Percentiles rank a stretch among this genome's conserved stretches.
phyloP scores from a whole-genome alignment of 1,140 invertebrate species.

The Bombus impatiens region DNA sequence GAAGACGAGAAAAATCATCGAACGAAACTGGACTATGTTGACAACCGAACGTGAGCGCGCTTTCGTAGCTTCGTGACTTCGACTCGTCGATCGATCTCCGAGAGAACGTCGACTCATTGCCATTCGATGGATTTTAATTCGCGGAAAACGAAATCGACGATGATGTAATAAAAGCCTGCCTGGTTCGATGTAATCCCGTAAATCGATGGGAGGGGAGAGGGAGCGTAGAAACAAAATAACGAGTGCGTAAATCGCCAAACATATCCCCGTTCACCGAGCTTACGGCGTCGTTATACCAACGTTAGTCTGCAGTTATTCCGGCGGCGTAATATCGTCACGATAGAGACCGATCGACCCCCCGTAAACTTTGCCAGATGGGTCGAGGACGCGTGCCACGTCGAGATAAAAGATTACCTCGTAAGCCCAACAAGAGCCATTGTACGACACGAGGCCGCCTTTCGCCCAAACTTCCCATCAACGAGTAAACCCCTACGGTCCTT shows the following conservation, averaged over 20 bases:
- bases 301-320: constrained; percentile 24
- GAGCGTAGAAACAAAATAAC: constrained; percentile 17
- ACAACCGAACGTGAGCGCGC: neutral
- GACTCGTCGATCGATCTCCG: constrained; percentile 5
- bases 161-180: constrained; percentile 30
- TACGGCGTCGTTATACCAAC: constrained; percentile 33
- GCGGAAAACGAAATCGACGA: neutral
- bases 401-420: constrained; percentile 78
- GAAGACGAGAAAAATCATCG: constrained; percentile 18
- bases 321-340: constrained; percentile 43
- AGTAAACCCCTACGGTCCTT: neutral
- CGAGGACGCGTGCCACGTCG: constrained; percentile 77
- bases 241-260: constrained; percentile 33
- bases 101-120: neutral
- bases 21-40: constrained; percentile 17
- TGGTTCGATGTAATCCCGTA: constrained; percentile 22
- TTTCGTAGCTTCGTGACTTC: neutral
- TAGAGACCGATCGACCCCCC: constrained; percentile 57
- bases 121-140: constrained; percentile 32
- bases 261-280: neutral
- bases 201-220: neutral
- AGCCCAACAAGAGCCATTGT: constrained; percentile 68
- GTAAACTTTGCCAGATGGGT: constrained; percentile 75
- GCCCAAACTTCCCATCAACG: constrained; percentile 32
- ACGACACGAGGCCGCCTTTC: constrained; percentile 45